Conservation (phyloP, 2,797 vertebrate genomes). For the Gouania willdenowi region DNA sequence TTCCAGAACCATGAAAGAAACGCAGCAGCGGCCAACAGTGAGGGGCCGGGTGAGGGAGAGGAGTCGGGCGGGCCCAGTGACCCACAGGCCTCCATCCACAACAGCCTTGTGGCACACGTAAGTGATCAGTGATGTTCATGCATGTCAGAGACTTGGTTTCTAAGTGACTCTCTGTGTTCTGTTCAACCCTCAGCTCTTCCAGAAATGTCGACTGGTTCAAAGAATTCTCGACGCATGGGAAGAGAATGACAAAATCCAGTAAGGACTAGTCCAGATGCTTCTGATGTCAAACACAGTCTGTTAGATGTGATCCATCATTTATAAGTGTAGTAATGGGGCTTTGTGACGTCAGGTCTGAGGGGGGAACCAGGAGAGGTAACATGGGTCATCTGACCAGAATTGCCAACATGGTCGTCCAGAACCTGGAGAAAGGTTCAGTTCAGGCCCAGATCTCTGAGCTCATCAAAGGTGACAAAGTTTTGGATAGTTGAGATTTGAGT, state of each 20-base stretch:
- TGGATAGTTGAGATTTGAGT: no score
- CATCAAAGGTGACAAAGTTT: constrained; percentile 81
- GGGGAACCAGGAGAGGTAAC: constrained; percentile 90
- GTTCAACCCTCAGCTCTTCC: constrained; percentile 82
- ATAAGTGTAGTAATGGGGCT: no score
- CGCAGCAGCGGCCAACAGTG: constrained; percentile 10
- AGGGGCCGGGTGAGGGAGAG: constrained; percentile 45
- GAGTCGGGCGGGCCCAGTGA: constrained; percentile 36
- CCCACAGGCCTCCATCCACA: constrained; percentile 61
- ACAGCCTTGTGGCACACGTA: constrained; percentile 87
- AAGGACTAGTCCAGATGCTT: constrained; percentile 48
- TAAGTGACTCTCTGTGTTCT: not conserved
- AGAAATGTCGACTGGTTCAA: constrained; percentile 91
- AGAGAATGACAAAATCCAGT: constrained; percentile 96
- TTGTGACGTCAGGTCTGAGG: constrained; percentile 78
- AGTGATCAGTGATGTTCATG: constrained; percentile 33
- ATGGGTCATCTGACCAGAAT: constrained; percentile 98
- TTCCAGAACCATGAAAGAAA: constrained; percentile 74
- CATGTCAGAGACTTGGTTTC: no score
- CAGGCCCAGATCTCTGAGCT: constrained; percentile 84
- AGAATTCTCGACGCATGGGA: constrained; percentile 97
- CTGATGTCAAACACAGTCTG: not conserved
- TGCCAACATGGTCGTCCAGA: constrained; percentile 93
- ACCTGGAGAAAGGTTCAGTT: constrained; percentile 88
- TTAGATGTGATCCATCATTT: no score